Conservation (phyloP, 2,113 vertebrate genomes). For the Scopus umbretta region DNA sequence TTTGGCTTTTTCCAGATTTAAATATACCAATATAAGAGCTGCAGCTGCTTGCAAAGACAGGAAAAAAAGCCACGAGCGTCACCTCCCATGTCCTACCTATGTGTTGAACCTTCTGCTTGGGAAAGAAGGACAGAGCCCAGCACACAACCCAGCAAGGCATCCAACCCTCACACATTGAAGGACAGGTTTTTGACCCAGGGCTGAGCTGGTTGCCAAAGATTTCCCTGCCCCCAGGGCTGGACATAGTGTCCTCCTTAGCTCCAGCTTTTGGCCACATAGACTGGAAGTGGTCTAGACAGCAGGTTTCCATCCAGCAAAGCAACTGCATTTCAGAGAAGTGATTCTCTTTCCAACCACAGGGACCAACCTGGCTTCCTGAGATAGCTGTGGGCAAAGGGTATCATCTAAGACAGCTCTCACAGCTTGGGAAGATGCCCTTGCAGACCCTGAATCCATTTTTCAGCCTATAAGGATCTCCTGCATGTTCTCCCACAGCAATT, state of each 20-base stretch:
- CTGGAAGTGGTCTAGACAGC: neutral
- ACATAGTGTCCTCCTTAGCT: neutral
- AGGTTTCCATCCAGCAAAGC: neutral
- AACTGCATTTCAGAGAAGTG: neutral
- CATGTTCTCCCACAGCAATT: rapidly evolving
- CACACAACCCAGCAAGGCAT: neutral
- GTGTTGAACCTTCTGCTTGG: neutral
- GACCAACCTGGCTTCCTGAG: neutral
- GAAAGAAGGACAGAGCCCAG: neutral
- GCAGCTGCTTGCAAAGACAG: neutral
- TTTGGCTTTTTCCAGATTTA: neutral
- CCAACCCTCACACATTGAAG: too few species aligned
- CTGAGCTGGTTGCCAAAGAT: neutral
- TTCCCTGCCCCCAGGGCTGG: neutral
- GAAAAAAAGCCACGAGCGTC: neutral
- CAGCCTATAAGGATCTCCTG: neutral
- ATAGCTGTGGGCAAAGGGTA: neutral
- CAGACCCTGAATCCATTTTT: neutral
- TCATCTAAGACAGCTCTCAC: neutral
- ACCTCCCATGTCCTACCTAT: neutral
- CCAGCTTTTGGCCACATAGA: neutral
- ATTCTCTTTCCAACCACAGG: neutral
- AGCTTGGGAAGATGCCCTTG: neutral
- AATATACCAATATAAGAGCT: neutral
- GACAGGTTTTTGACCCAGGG: neutral